These are phyloP conservation scores for Apus apus DNA, from an alignment of 2,113 vertebrate species.

Conservation along the genomic window DNA sequence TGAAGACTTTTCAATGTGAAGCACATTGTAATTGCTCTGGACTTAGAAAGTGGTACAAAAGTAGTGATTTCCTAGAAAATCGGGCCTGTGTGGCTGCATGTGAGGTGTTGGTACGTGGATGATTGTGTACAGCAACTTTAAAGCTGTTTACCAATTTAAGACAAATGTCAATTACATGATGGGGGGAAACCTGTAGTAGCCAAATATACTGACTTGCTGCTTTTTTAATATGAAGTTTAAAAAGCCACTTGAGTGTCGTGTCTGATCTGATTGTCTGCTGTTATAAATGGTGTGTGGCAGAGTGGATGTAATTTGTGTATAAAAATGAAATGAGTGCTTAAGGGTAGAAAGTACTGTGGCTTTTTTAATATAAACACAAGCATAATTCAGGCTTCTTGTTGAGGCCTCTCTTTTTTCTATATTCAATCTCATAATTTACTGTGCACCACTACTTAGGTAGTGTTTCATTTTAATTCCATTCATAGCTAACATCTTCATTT, in stretches of 20 bases:
- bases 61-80: not conserved
- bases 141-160: not conserved
- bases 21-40: not conserved
- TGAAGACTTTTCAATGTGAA: not conserved
- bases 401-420: not conserved
- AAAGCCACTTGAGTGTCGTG: constrained; percentile 34
- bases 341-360: not conserved
- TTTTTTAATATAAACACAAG: constrained; percentile 7
- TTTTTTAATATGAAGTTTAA: constrained; percentile 50
- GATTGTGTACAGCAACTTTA: accelerated
- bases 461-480: constrained; percentile 35
- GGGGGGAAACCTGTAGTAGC: not conserved
- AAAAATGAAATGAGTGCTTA: constrained; percentile 19
- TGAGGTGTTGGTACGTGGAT: accelerated
- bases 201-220: not conserved
- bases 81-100: accelerated
- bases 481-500: not conserved
- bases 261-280: constrained; percentile 62
- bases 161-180: not conserved
- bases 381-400: not conserved
- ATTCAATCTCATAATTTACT: constrained; percentile 10
- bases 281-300: constrained; percentile 61
- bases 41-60: not conserved
- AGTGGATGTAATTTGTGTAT: constrained; percentile 47
- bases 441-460: constrained; percentile 6